These are phyloP conservation scores for Pangasius sanitwongsei DNA, from an alignment of 2,797 vertebrate species.

Conservation along the genomic window DNA sequence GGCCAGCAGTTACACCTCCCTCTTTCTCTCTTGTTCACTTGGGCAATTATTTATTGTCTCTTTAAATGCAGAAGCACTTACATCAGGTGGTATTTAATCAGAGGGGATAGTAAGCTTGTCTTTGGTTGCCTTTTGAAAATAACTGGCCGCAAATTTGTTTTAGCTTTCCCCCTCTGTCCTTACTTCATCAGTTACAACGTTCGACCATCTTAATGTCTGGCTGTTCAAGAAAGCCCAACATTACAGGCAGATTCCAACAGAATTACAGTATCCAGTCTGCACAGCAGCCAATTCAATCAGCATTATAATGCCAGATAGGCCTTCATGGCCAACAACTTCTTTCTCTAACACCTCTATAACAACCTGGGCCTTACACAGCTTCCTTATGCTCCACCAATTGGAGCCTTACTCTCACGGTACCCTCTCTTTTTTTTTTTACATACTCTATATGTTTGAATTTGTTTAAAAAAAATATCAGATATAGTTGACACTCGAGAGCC, in stretches of 20 bases:
- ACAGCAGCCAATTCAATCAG: conserved; percentile 57
- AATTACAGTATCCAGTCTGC: conserved; percentile 57
- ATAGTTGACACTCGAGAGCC: conserved; percentile 15
- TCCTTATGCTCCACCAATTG: conserved; percentile 19
- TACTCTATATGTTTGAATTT: conserved; percentile 14
- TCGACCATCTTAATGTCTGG: conserved; percentile 39
- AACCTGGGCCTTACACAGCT: conserved; percentile 32
- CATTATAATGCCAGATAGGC: conserved; percentile 47
- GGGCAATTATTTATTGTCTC: conserved; percentile 55
- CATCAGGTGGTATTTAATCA: conserved; percentile 54
- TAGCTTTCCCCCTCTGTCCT: not conserved
- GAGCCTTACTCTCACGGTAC: conserved; percentile 16
- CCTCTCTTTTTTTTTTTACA: conserved; percentile 16
- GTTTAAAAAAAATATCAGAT: conserved; percentile 17
- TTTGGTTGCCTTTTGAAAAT: conserved; percentile 54
- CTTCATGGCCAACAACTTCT: conserved; percentile 11
- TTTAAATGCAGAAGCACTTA: conserved; percentile 56
- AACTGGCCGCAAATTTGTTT: conserved; percentile 33
- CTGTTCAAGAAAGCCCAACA: conserved; percentile 51
- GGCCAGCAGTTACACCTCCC: conserved; percentile 29
- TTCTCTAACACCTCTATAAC: conserved; percentile 26
- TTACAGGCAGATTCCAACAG: conserved; percentile 55
- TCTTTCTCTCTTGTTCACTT: conserved; percentile 31
- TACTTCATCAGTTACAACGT: conserved; percentile 18
- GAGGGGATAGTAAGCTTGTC: conserved; percentile 42